phyloP scores from a whole-genome alignment of 2,797 vertebrate genomes.

The Crocidura indochinensis region DNA sequence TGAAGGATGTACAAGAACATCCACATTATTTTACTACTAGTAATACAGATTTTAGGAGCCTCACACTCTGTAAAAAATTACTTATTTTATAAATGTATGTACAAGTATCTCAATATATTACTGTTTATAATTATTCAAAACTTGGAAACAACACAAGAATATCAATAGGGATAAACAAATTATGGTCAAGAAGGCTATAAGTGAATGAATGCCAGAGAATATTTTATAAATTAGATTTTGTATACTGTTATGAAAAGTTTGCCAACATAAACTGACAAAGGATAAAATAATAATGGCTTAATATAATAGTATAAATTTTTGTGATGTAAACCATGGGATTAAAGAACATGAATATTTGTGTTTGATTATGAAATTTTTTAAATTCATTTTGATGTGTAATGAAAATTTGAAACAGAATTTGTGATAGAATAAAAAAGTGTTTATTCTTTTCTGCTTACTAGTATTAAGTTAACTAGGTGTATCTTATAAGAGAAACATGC shows the following conservation, averaged over 20 bases:
- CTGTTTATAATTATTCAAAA: constrained; percentile 4
- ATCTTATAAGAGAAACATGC: background rate
- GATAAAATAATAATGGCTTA: background rate
- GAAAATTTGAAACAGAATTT: background rate
- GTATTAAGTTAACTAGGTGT: background rate
- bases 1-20: background rate
- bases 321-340: too few relatives aligned
- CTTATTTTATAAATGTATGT: background rate
- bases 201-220: too few relatives aligned
- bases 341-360: too few relatives aligned
- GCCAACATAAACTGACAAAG: background rate
- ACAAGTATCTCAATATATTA: background rate
- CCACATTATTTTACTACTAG: background rate
- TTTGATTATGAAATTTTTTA: too few relatives aligned
- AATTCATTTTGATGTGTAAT: background rate
- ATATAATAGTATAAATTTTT: background rate
- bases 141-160: background rate
- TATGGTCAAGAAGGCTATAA: too few relatives aligned
- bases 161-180: too few relatives aligned
- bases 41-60: background rate
- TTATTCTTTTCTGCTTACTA: background rate
- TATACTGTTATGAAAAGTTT: background rate
- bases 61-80: background rate
- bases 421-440: background rate
- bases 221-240: background rate